Percentiles rank a stretch among this genome's conserved stretches.
phyloP scores from a whole-genome alignment of 2,113 vertebrate genomes.

The Phalacrocorax brasilianus region DNA sequence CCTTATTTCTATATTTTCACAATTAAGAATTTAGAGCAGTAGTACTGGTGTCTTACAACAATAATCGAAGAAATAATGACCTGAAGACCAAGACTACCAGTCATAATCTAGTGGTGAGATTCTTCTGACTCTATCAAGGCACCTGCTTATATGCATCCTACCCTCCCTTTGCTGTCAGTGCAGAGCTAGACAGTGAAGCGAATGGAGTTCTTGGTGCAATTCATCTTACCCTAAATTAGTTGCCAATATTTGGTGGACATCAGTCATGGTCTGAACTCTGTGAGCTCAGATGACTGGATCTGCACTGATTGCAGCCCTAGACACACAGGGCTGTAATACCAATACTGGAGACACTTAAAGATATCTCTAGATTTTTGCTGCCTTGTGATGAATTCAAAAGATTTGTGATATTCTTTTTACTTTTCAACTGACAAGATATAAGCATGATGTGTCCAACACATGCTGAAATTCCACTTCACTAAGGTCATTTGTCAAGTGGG shows the following conservation, averaged over 20 bases:
- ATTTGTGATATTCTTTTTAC: not conserved
- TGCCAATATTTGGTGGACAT: not conserved
- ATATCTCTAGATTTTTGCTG: not conserved
- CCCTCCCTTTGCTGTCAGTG: not conserved
- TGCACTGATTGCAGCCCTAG: not conserved
- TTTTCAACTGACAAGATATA: not conserved
- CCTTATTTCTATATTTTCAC: not conserved
- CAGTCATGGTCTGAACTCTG: not conserved
- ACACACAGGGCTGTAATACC: not conserved
- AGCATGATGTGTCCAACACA: not conserved
- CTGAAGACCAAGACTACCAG: not conserved
- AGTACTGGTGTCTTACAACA: not conserved
- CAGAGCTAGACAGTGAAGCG: not conserved
- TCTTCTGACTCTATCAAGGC: not conserved
- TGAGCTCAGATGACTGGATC: not conserved
- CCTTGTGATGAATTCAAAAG: not conserved
- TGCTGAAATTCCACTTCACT: not conserved
- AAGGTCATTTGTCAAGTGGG: not conserved
- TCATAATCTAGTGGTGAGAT: not conserved
- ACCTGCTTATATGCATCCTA: not conserved
- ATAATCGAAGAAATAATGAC: not conserved
- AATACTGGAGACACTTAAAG: not conserved
- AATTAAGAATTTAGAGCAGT: not conserved
- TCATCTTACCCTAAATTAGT: not conserved
- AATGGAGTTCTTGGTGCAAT: not conserved